Evolutionary conservation across 1,140 invertebrate species (phyloP).

Genomic region (Pemphigus obesinymphae): DNA sequence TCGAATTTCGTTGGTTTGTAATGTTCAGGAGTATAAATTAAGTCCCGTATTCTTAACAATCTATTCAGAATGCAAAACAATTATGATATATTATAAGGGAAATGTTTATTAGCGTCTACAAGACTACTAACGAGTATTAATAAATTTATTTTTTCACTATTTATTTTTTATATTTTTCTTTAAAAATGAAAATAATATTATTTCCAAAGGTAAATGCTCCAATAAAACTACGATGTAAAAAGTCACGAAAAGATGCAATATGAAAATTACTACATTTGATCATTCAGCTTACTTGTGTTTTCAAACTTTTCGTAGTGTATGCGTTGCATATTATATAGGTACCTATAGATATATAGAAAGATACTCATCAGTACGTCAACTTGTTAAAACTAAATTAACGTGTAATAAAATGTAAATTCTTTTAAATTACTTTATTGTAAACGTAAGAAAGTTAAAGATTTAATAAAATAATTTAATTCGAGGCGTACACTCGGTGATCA

Average conservation of each 20-base stretch:
- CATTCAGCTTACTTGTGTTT: neutral
- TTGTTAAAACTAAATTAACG: neutral
- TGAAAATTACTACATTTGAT: neutral
- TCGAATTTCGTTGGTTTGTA: neutral
- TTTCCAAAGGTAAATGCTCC: neutral
- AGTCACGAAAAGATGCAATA: neutral
- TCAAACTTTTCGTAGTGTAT: neutral
- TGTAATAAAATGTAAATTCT: constrained; percentile 6
- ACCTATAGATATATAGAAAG: neutral
- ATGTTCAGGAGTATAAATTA: neutral
- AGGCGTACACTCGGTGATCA: too few species aligned
- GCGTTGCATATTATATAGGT: too few species aligned
- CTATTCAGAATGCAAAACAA: neutral
- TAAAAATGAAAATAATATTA: neutral
- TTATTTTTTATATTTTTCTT: too few species aligned
- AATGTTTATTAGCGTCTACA: too few species aligned
- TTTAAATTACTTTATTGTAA: neutral
- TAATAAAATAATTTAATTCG: constrained; percentile 19
- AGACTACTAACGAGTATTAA: too few species aligned
- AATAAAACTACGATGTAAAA: neutral
- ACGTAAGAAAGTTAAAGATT: neutral
- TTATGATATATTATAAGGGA: too few species aligned
- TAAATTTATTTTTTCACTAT: neutral
- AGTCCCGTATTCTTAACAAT: neutral
- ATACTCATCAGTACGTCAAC: too few species aligned